Evolutionary conservation across 2,113 vertebrate species (phyloP).

Genomic region (Passer montanus): DNA sequence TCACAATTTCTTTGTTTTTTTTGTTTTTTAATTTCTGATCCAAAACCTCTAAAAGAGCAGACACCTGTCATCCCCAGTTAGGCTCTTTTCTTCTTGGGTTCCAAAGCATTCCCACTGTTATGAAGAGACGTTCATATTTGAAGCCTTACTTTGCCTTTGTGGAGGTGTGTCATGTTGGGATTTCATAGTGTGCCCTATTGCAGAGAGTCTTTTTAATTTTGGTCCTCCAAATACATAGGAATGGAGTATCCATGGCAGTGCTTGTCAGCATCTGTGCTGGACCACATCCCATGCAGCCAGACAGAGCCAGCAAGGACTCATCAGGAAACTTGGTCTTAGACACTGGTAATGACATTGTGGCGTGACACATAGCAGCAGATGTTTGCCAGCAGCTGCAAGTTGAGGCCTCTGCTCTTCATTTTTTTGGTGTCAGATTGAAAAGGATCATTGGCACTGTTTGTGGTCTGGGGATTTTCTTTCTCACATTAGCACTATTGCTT

Average conservation of each 20-base stretch:
- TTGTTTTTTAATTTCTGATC: constrained; percentile 6
- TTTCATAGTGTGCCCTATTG: background rate
- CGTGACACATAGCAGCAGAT: background rate
- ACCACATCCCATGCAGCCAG: background rate
- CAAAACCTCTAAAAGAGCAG: constrained; percentile 1
- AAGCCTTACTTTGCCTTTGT: background rate
- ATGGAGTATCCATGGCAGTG: background rate
- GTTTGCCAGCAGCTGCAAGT: background rate
- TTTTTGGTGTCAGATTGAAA: background rate
- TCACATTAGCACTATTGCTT: background rate
- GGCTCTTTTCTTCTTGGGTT: constrained; percentile 13
- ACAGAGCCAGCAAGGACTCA: background rate
- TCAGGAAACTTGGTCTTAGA: background rate
- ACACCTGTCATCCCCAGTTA: background rate
- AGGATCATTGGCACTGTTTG: background rate
- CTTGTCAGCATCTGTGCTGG: background rate
- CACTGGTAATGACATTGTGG: background rate
- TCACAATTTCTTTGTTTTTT: background rate
- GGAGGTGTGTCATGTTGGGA: background rate
- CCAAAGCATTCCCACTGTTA: background rate
- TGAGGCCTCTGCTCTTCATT: background rate
- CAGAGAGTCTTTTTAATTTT: background rate
- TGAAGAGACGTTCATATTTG: background rate
- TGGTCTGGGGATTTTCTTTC: background rate
- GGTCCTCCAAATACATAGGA: background rate